phyloP scores from a whole-genome alignment of 1,140 invertebrate genomes.

The Ostrea edulis region DNA sequence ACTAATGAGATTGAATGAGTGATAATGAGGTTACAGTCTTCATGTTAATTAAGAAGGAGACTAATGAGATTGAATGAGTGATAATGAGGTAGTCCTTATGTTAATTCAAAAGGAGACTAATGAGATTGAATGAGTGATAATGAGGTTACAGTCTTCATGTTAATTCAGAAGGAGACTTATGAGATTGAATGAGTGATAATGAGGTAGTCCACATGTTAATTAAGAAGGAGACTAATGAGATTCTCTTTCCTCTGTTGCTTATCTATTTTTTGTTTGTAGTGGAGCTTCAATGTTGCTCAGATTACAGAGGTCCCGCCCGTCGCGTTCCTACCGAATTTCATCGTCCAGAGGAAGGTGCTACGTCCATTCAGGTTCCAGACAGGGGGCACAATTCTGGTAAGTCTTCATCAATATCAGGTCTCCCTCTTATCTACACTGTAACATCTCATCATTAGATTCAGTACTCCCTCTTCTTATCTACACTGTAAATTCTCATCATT shows the following conservation, averaged over 20 bases:
- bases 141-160: too few relatives aligned
- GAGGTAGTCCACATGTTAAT: neutral
- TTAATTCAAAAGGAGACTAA: neutral
- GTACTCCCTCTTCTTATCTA: too few relatives aligned
- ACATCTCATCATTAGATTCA: too few relatives aligned
- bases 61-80: slow-evolving; percentile 14
- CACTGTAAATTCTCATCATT: too few relatives aligned
- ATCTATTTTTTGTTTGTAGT: slow-evolving; percentile 80
- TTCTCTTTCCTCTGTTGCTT: neutral
- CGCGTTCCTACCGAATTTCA: slow-evolving; percentile 87
- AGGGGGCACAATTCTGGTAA: slow-evolving; percentile 88
- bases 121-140: neutral
- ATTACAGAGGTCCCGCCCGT: slow-evolving; percentile 89
- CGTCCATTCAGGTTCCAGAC: slow-evolving; percentile 88
- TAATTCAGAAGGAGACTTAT: too few relatives aligned
- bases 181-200: slow-evolving; percentile 39
- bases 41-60: neutral
- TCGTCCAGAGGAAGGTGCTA: slow-evolving; percentile 88
- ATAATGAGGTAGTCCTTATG: neutral
- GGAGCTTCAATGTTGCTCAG: slow-evolving; percentile 87
- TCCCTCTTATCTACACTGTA: too few relatives aligned
- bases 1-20: slow-evolving; percentile 7
- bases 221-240: neutral
- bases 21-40: neutral
- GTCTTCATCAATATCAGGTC: slow-evolving; percentile 29